Evolutionary conservation across 2,113 vertebrate species (phyloP), one percentile per base, ranked within the genome.

Genomic region (Psammodynastes pulverulentus): DNA sequence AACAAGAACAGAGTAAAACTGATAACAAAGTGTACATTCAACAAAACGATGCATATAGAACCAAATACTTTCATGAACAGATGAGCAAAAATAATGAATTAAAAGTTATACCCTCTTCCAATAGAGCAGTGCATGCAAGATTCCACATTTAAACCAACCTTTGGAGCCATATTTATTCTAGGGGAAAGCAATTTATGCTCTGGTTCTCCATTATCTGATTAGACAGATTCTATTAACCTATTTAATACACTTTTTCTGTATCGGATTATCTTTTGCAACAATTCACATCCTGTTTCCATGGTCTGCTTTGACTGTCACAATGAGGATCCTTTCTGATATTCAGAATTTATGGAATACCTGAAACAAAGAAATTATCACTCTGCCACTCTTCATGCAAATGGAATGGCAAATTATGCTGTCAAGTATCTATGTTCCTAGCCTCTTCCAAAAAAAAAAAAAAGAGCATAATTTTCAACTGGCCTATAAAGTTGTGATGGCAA

Each of bases 161-260:
- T 91, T 86, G 93, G 43, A 48, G 26, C 88, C 67, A 89, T 91
- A 88, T 85, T 90, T 93, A 93, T 94, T 93, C 54, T 86, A 94
- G 52, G 93, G 72, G 43, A 95, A 96, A 95, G 45, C 19, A 92
- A 90, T 90, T 96, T 94, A 85, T 95, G 91, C 53, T 89, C 23
- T 56, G 5, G n/a, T 72, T 91, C 48, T 19, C 46, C 95, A 88
- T 94, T 94, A 92, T 62, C 93, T 93, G 91, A 94, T 95, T 93
- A 94, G 93, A 84, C 54, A 95, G 90, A 94, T 94, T 96, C 93
- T 96, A 93, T 94, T 95, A 97, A 95, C 72, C 48, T 23, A 52
- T 84, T 90, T 89, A 94, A 91, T 49, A 26, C 84, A 87, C 87
- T 92, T 53, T 46, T 93, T 29, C 53, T 93, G 21, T 85, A 10